Conservation (phyloP, 2,888 invertebrate genomes). For the Conistra vaccinii region DNA sequence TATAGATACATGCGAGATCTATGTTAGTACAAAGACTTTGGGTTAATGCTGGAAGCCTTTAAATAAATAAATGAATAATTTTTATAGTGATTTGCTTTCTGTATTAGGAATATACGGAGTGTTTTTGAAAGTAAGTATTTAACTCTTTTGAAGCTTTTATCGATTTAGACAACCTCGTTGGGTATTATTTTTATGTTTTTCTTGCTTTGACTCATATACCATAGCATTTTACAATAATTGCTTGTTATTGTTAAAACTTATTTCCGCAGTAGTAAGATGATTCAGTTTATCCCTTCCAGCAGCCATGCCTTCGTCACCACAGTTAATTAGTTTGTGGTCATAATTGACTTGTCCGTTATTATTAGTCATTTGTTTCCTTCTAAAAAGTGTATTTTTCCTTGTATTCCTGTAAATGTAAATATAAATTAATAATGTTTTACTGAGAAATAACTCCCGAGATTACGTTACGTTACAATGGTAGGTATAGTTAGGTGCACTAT, state of each 20-base stretch:
- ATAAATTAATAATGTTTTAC: conserved; percentile 10
- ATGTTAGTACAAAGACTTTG: no score
- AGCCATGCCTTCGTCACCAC: not conserved
- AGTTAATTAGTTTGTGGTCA: not conserved
- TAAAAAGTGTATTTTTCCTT: not conserved
- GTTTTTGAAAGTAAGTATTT: no score
- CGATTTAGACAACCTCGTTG: no score
- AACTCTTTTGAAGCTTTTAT: no score
- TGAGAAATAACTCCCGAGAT: conserved; percentile 8
- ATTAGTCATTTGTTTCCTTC: conserved; percentile 13
- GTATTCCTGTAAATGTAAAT: not conserved
- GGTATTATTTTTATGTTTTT: no score
- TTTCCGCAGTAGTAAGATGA: not conserved
- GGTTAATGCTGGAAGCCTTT: no score
- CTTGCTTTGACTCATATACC: no score
- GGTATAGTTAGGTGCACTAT: not conserved
- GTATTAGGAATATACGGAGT: no score
- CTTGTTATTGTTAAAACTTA: not conserved
- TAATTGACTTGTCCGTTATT: conserved; percentile 8
- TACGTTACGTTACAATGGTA: not conserved
- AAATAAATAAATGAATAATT: no score
- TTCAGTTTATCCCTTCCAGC: not conserved
- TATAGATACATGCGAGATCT: no score
- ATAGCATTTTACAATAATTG: not conserved
- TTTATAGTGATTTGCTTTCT: no score